Base-by-base conservation (phyloP, 2,888 invertebrate species). In the Mesoligia furuncula region DNA sequence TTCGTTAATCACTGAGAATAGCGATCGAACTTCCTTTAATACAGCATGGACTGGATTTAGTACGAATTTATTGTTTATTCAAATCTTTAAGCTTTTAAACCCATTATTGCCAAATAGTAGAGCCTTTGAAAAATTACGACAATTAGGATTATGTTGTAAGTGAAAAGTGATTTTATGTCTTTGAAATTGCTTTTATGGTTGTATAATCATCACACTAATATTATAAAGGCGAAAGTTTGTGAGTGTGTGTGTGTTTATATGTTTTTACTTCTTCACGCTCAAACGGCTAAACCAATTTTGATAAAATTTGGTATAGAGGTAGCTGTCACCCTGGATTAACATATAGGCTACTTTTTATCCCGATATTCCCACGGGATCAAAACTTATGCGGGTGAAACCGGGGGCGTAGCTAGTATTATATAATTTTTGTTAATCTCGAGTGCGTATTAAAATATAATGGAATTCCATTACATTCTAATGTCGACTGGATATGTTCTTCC, bases 1-100 rank as follows among this genome's bases (percentile, higher is more conserved):
- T 89, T 88, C 88, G 86, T 89, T 89, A 89, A 89, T 89, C 88
- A 84, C 87, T 74, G 74, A 75, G 83, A 85, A 87, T 82, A 85
- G 81, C 86, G 78, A 86, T 89, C 86, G 89, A 87, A 88, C 81
- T 89, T 86, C 84, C 86, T 80, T 83, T 85, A 87, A 87, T 88
- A 85, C 84, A 82, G 87, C 79, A 85, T 81, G 66, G 70, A 80
- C 79, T 77, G 86, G 85, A 83, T 81, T 86, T 84, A 73, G 84
- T 75, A 78, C 73, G 72, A 84, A 88, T 88, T 88, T 89, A 88
- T 89, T 83, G 85, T 89, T 87, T 87, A 88, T 88, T 88, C 80
- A 88, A 88, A 88, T 88, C 71, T 79, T 76, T 84, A 83, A 88
- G 87, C 89, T 84, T 74, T 87, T 88, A 85, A 88, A 80, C 72